Evolutionary conservation across 30 jellyfish, hydroid and myxozoan species (phyloP).

Genomic region (Hydractinia symbiolongicarpus): DNA sequence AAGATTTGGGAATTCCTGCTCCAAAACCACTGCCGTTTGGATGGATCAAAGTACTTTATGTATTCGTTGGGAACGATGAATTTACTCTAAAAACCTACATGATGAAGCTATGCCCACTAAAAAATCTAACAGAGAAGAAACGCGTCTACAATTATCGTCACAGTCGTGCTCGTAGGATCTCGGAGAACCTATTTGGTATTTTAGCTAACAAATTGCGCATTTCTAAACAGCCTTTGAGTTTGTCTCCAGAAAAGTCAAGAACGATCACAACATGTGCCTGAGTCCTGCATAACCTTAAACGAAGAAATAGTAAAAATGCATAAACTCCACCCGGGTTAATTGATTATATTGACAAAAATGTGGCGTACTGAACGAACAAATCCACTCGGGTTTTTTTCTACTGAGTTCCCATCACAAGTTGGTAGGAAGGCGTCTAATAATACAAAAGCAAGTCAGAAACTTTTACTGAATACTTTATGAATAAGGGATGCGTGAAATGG

Average conservation of each 20-base stretch:
- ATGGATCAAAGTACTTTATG: slow-evolving; percentile 18
- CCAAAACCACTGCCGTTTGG: background rate
- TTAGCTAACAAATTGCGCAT: slow-evolving; percentile 30
- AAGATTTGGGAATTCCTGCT: background rate
- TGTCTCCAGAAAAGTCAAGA: too few relatives aligned
- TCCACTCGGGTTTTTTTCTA: too few relatives aligned
- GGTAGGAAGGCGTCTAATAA: background rate
- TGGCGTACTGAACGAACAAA: too few relatives aligned
- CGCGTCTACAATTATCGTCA: slow-evolving; percentile 42
- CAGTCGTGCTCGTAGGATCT: slow-evolving; percentile 39
- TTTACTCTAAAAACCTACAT: slow-evolving; percentile 30
- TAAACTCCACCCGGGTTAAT: slow-evolving; percentile 35
- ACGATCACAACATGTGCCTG: too few relatives aligned
- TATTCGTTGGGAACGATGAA: slow-evolving; percentile 35
- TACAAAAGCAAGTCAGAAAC: background rate
- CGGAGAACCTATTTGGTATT: slow-evolving; percentile 34
- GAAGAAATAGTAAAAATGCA: background rate
- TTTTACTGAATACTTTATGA: slow-evolving; percentile 1
- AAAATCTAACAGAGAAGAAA: slow-evolving; percentile 21
- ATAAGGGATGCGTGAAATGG: slow-evolving; percentile 2
- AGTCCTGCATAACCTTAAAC: slow-evolving; percentile 2
- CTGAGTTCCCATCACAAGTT: background rate
- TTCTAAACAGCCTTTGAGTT: background rate
- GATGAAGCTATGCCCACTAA: slow-evolving; percentile 31
- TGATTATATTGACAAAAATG: background rate